These are phyloP conservation scores for Columba janthina DNA, from an alignment of 2,113 vertebrate species.

Conservation along the genomic window DNA sequence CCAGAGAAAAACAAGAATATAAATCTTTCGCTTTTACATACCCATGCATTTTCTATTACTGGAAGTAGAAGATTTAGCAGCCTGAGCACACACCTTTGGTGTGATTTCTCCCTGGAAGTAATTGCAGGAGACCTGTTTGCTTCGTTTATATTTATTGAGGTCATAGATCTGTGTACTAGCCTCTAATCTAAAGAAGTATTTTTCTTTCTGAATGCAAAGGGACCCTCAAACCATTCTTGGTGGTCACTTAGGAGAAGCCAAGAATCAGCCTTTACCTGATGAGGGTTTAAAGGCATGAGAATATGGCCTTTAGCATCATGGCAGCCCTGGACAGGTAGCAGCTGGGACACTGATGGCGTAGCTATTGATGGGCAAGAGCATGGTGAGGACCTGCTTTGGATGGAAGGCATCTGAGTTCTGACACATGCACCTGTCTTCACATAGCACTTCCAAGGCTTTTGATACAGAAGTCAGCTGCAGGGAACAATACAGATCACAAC, in stretches of 20 bases:
- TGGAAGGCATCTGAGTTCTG: neutral
- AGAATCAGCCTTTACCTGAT: neutral
- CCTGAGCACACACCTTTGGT: neutral
- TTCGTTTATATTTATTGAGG: neutral
- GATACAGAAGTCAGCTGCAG: neutral
- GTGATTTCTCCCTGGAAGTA: neutral
- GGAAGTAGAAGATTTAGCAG: neutral
- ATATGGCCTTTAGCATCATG: neutral
- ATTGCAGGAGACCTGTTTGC: neutral
- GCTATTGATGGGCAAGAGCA: neutral
- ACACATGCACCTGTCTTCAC: neutral
- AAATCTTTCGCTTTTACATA: neutral
- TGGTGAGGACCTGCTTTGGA: neutral
- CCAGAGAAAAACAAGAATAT: neutral
- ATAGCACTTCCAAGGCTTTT: neutral
- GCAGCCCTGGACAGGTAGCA: neutral
- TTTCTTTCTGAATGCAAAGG: neutral
- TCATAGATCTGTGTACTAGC: neutral
- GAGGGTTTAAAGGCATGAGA: neutral
- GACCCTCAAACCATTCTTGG: neutral
- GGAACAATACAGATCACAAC: neutral
- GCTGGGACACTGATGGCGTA: neutral
- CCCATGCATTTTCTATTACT: neutral
- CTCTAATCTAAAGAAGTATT: neutral
- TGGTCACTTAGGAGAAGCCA: neutral